Evolutionary conservation across 2,888 invertebrate genomes (phyloP), one percentile per base, ranked within the genome.

Genomic region (Hirtodrosophila confusa): DNA sequence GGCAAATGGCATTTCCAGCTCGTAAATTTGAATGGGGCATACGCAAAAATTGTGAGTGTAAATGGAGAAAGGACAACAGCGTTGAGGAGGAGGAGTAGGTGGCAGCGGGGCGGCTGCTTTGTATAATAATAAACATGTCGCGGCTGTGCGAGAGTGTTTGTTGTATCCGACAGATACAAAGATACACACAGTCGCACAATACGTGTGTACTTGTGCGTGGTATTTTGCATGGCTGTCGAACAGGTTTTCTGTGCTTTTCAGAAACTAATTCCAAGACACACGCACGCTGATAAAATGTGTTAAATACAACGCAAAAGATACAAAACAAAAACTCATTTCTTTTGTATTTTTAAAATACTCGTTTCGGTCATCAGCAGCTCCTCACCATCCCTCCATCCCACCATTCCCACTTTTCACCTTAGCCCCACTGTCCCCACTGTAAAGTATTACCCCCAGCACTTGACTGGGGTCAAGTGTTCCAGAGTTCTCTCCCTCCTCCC

Each of bases 21-120:
- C 78, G 75, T 77, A 77, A 77, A 78, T 78, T 77, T 78, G 68
- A 77, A 77, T 77, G 76, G 78, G 71, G 44, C 47, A 68, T 43
- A 43, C 45, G 60, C 44, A 40, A 50, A 45, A 45, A 63, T 44
- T 45, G 43, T 29, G 43, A 35, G 12, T 12, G 12, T 27, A 40
- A 43, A 27, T 40, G 44, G 33, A 8, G 55, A 64, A 72, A 63
- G 56, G 60, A 63, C 47, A 43, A 63, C 40, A 29, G 2, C 40
- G 8, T 43, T n/a, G 9, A 35, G 27, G 27, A 7, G 35, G 45
- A 35, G 12, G 5, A 29, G 31, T 17, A 23, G 24, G 37, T 12
- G 23, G 23, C 9, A 6, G 27, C 29, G 35, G 37, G 31, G 12
- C 37, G 54, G 29, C 45, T 36, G 51, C 35, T 37, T 63, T 39